These are phyloP conservation scores for Murina feae DNA, from an alignment of 2,113 vertebrate genomes.

Conservation along the genomic window DNA sequence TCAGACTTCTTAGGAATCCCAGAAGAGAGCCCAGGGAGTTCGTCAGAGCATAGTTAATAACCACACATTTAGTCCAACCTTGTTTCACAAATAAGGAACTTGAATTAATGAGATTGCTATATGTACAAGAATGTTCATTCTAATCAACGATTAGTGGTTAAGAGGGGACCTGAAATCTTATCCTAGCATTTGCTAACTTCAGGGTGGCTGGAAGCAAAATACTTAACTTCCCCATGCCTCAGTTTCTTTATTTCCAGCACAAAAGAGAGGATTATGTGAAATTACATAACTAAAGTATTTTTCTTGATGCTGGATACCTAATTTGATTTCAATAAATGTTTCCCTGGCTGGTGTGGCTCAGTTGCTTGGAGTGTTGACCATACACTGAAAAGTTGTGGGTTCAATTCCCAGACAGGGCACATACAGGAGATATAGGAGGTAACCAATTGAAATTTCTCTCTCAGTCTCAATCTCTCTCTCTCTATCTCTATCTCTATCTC, in stretches of 20 bases:
- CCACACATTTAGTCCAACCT: neutral
- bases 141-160: neutral
- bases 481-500: neutral
- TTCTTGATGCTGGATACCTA: neutral
- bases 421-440: neutral
- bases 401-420: neutral
- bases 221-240: neutral
- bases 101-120: neutral
- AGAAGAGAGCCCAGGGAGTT: rapidly evolving
- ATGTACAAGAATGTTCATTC: neutral
- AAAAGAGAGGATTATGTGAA: neutral
- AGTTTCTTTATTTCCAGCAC: neutral
- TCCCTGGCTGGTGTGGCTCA: neutral
- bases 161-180: neutral
- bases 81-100: neutral
- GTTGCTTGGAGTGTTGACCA: neutral
- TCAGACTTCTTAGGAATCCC: no score
- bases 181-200: neutral
- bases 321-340: neutral
- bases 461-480: neutral
- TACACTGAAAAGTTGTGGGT: neutral
- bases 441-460: neutral
- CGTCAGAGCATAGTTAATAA: neutral
- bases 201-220: neutral
- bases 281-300: neutral